phyloP scores from a whole-genome alignment of 2,113 vertebrate species.

The Sorex fumeus region DNA sequence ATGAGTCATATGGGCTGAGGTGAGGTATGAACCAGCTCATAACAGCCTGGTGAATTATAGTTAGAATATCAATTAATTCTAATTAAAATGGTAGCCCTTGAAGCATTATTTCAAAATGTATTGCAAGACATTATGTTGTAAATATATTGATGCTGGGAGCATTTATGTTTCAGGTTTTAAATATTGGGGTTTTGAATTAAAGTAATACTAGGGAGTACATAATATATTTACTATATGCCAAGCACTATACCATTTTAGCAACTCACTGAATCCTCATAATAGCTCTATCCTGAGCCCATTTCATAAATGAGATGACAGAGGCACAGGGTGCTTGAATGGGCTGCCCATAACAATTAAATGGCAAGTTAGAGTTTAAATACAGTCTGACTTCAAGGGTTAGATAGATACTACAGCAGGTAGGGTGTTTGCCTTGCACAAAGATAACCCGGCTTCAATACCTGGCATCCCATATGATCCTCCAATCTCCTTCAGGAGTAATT shows the following conservation, averaged over 20 bases:
- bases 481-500: no score
- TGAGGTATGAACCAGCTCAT: not conserved
- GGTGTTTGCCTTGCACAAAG: no score
- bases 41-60: not conserved
- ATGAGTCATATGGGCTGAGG: not conserved
- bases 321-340: not conserved
- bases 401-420: no score
- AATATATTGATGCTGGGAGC: not conserved
- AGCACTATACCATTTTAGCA: not conserved
- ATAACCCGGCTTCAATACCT: no score
- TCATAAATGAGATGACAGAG: not conserved
- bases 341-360: not conserved
- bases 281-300: not conserved
- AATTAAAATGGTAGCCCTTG: not conserved
- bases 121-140: not conserved
- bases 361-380: not conserved
- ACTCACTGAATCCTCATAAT: not conserved
- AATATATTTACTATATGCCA: not conserved
- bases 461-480: no score
- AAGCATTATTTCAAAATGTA: not conserved
- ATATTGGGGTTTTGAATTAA: not conserved
- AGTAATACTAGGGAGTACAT: not conserved
- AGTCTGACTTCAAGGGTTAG: not conserved
- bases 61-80: constrained; percentile 37
- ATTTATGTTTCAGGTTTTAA: not conserved